Base-by-base conservation (phyloP, 2,888 invertebrate species). In the Macaria notata region DNA sequence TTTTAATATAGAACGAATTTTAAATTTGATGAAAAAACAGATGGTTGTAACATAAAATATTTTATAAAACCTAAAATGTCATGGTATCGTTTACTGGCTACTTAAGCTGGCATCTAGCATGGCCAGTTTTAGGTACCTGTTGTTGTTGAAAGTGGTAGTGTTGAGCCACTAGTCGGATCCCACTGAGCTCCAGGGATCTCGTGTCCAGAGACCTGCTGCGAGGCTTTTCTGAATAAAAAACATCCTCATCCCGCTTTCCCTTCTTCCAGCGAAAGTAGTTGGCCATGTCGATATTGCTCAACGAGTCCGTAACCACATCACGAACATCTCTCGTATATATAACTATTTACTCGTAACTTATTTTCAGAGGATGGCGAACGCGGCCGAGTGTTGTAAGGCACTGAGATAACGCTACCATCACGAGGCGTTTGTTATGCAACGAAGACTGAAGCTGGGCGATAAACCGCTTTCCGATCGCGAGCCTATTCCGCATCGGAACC, bases 151-250 rank as follows among this genome's bases (percentile, higher is more conserved):
- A 78, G 50, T 92, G 52, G 45, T 63, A 56, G 30, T 61, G 86
- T 70, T 94, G 93, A 8, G 94, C 86, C 53, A 94, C 91, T 44
- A 93, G 78, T 53, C 92, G 91, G 62, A 95, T 92, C 39, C 95
- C 95, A 58, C 95, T 94, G 54, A 93, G 87, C 75, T 95, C 95
- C 74, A 95, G 83, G 6, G 94, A 93, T 64, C 94, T 93, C 33
- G 95, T 93, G 79, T 96, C 96, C 79, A 96, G 82, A 0, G 95
- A 96, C 61, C 95, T 92, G 79, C 95, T 95, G 53, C 95, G 92
- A 7, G 94, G 95, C 72, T 95, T 95, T 65, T 89, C 87, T 46
- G 92, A 88, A 75, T 86, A 92, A 70, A 92, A 92, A 69, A 89
- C 92, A 66, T 87, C 88, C 63, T 93, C 93, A 72, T 93, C 93